Evolutionary conservation across 2,797 vertebrate species (phyloP), one percentile per base, ranked within the genome.

Genomic region (Salmo trutta): DNA sequence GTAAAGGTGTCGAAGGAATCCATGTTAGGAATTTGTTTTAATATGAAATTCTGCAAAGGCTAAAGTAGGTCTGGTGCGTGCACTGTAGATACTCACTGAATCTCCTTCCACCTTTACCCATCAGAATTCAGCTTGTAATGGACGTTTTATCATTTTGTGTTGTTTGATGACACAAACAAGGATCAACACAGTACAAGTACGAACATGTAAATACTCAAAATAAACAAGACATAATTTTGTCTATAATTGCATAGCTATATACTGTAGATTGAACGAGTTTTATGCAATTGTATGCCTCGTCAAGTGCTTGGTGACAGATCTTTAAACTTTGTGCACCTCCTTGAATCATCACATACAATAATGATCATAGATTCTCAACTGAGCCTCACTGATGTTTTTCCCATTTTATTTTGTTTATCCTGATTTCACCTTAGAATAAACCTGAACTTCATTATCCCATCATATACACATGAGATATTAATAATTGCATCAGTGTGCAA

Each of bases 201-300:
- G 53, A 67, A 53, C 29, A 52, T 53, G n/a, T 51, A 15, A 71
- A 15, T 21, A 71, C 19, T 21, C 21, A 71, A 71, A 71, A 71
- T 71, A 6, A 71, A 16, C 33, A 19, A 51, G 1, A 56, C 4
- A 56, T 59, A 1, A 3, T 29, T n/a, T 41, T 51, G 4, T 53
- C 51, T 24, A 27, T 27, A 71, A 5, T 71, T 24, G n/a, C 47
- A 52, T 16, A 62, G 56, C 8, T 47, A 51, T 71, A 52, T n/a
- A 51, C n/a, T 15, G n/a, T 47, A 51, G n/a, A 51, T 51, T 52
- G 8, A 47, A 14, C 21, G 6, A n/a, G 54, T 8, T 59, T 17
- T 68, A 52, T 21, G n/a, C 41, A 47, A 14, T 51, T 47, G 68
- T 12, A 70, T 70, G 68, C 8, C 19, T 70, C 33, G 31, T 15